Evolutionary conservation across 2,113 vertebrate species (phyloP), one percentile per base, ranked within the genome.

Genomic region (Callionymus lyra): DNA sequence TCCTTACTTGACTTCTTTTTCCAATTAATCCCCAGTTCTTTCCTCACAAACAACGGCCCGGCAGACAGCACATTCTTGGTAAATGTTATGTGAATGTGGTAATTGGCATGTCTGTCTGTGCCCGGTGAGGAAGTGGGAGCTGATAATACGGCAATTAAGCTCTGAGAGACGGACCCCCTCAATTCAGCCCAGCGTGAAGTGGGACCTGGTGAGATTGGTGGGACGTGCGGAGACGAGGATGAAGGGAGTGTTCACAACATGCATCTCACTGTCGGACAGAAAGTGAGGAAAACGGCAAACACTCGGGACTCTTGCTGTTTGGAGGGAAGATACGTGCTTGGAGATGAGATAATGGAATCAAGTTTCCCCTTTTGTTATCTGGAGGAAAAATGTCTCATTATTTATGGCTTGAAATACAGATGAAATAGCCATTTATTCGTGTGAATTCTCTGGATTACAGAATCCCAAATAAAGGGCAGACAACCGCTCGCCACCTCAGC

Each of bases 101-200:
- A 58, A 71, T 74, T 70, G 77, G 57, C 59, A 48, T 65, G 61
- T 72, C 68, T 45, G 14, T 54, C 59, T 54, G 57, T 63, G 54
- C 54, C 58, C 59, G 54, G 58, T 40, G 68, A 53, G 51, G 69
- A 50, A 68, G 62, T 41, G 34, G 21, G 61, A 49, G 57, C 55
- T 73, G 70, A 78, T 78, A 76, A 69, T 64, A 50, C 45, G 52
- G 60, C 58, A 71, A 75, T 73, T 76, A 75, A 34, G 52, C 57
- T 16, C 12, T 1, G 31, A 55, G 37, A 71, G 59, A 61, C 50
- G 57, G 62, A 60, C 38, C 12, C 16, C 6, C 19, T 38, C 2
- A 15, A 40, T 6, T 40, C 14, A 38, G 14, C 14, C 6, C 15
- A 2, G 21, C 21, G 21, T 27, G 21, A 27, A 27, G 21, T 27